These are phyloP conservation scores for Coenonympha arcania DNA, from an alignment of 2,888 invertebrate genomes.

Conservation along the genomic window DNA sequence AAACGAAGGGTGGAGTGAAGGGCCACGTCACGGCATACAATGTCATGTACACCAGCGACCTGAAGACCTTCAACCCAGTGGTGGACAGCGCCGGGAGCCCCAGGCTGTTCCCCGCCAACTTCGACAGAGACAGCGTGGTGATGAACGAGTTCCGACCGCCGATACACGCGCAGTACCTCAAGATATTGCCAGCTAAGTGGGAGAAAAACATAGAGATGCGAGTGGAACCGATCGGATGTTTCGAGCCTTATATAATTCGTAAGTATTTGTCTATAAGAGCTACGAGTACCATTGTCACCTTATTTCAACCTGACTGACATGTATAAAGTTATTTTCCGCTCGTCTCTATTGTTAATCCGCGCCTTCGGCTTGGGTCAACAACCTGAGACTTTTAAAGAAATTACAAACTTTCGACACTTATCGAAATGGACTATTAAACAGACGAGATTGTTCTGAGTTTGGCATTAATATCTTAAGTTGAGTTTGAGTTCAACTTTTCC, in stretches of 20 bases:
- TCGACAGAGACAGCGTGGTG: slow-evolving; percentile 76
- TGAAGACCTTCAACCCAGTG: slow-evolving; percentile 76
- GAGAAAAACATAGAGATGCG: slow-evolving; percentile 81
- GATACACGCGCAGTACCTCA: slow-evolving; percentile 80
- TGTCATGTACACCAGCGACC: slow-evolving; percentile 82
- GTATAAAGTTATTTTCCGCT: too few species aligned
- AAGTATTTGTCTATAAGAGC: too few species aligned
- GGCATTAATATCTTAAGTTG: too few species aligned
- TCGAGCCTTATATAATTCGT: slow-evolving; percentile 78
- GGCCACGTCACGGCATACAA: slow-evolving; percentile 85
- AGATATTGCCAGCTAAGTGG: slow-evolving; percentile 83
- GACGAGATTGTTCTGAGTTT: too few species aligned
- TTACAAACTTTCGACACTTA: too few species aligned
- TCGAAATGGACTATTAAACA: too few species aligned
- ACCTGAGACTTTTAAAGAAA: too few species aligned
- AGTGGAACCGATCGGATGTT: slow-evolving; percentile 86
- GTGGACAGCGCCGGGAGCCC: slow-evolving; percentile 64
- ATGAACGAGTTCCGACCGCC: slow-evolving; percentile 81
- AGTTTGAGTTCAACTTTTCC: too few species aligned
- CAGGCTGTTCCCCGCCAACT: slow-evolving; percentile 81
- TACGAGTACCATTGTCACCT: neutral
- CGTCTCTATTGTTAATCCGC: too few species aligned
- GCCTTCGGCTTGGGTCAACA: too few species aligned
- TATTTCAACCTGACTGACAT: too few species aligned
- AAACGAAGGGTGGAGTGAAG: slow-evolving; percentile 79